Evolutionary conservation across 1,140 invertebrate species (phyloP), one percentile per base, ranked within the genome.

Genomic region (Hormaphis cornu): DNA sequence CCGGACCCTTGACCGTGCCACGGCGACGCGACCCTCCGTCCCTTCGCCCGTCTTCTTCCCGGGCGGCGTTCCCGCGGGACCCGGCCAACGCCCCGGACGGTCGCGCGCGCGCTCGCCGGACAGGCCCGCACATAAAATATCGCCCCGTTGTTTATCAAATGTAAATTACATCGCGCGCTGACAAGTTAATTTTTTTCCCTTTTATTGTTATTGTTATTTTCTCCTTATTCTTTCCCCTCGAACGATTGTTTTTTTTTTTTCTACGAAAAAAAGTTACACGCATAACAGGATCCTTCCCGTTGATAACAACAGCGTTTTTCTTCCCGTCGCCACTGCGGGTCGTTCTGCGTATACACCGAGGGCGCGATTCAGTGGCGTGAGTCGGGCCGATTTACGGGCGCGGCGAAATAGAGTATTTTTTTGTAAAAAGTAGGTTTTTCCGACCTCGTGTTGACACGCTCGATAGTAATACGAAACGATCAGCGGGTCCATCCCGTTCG

Each of bases 131-230:
- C 61, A 66, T 66, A 66, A 66, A 66, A 66, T 66, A 66, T 66
- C 35, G 35, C 61, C 61, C 61, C 20, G 61, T 66, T 66, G 61
- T 66, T 66, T 66, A 66, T 66, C 61, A 66, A 66, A 66, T 66
- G 61, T 66, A 66, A 66, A 66, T 66, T 66, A 66, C 61, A 50
- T 35, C 61, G 61, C 44, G 35, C 61, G 61, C 35, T 66, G 61
- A 66, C 61, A 66, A 66, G 61, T 66, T 66, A 66, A 66, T 66
- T 66, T 66, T 66, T 66, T 66, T 48, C 37, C 44, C 18, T n/a
- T 63, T 48, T 46, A 12, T 7, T 48, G 3, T 12, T 18, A 4
- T n/a, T 6, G 28, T 53, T 53, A 18, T 28, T 33, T 5, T 20
- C 37, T 40, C 14, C 18, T 46, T 46, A n/a, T n/a, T 46, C 18